These are phyloP conservation scores for Onthophagus sagittarius DNA, from an alignment of 2,888 invertebrate genomes.

Conservation along the genomic window DNA sequence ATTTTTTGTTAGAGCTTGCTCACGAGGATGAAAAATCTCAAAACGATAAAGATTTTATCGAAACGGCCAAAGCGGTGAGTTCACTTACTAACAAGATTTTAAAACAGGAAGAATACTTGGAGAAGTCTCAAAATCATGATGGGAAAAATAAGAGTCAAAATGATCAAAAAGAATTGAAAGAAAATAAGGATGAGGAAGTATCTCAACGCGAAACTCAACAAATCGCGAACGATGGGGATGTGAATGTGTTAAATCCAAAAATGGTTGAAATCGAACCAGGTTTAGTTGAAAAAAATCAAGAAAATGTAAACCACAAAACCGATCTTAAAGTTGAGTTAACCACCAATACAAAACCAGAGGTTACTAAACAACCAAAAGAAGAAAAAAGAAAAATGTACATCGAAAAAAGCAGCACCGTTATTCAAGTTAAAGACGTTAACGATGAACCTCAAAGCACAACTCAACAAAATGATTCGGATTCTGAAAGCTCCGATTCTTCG, in stretches of 20 bases:
- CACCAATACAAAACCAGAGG: background rate
- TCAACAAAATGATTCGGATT: slow-evolving; percentile 16
- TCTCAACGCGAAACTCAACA: too few relatives aligned
- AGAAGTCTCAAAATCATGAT: background rate
- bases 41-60: slow-evolving; percentile 26
- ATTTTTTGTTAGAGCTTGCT: background rate
- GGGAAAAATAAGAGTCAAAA: background rate
- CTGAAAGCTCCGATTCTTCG: slow-evolving; percentile 21
- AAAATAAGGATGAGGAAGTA: too few relatives aligned
- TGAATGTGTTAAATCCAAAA: slow-evolving; percentile 20
- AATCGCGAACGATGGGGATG: slow-evolving; percentile 9
- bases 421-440: slow-evolving; percentile 40
- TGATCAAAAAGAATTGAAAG: too few relatives aligned
- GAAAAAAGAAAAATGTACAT: slow-evolving; percentile 38
- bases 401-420: slow-evolving; percentile 47
- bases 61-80: slow-evolving; percentile 46
- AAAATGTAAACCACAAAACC: slow-evolving; percentile 14
- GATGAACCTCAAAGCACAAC: slow-evolving; percentile 10
- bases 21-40: slow-evolving; percentile 1
- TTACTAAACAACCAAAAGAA: slow-evolving; percentile 15
- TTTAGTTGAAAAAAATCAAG: background rate
- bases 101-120: slow-evolving; percentile 19
- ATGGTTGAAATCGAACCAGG: background rate
- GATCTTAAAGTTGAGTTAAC: slow-evolving; percentile 16
- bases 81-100: slow-evolving; percentile 29